Base-by-base conservation (phyloP, 2,888 invertebrate species). In the Eupeodes luniger region DNA sequence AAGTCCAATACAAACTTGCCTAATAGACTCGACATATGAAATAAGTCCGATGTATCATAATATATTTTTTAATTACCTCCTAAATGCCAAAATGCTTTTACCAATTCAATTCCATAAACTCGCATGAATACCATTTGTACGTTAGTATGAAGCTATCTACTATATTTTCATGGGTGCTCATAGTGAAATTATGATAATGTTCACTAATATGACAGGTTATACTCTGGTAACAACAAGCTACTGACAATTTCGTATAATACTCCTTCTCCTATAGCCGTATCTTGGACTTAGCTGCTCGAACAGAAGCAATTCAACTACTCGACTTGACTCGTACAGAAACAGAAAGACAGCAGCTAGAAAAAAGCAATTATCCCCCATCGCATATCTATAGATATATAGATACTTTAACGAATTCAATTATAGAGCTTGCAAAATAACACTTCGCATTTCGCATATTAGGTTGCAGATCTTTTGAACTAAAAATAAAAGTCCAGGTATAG, bases 121-220 rank as follows among this genome's bases (percentile, higher is more conserved):
- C 5, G 3, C n/a, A 16, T 12, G 27, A 36, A 16, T 53, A 69
- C 11, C 69, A 36, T 36, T 69, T 49, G 0, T 66, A 44, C 1
- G 11, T 4, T 7, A 10, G 61, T 64, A 44, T 14, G 27, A 3
- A 12, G 19, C 12, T 66, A 19, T 66, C 36, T 69, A 51, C 9
- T 7, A 40, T 53, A 53, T 69, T 69, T 69, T 19, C 53, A 69
- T 69, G n/a, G 34, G 34, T 69, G 69, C 53, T 51, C 69, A 67
- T 36, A 53, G 51, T 36, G 53, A 51, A 86, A 74, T 86, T 81
- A 86, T 86, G 85, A 53, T 86, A 82, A 85, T 85, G 78, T 53
- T 16, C n/a, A 40, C 16, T 81, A 77, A 77, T 74, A 77, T 85
- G 76, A 62, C 61, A 59, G 47, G 74, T 67, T 69, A n/a, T 59